Base-by-base conservation (phyloP, 2,888 invertebrate genomes). In the Eupithecia dodoneata region DNA sequence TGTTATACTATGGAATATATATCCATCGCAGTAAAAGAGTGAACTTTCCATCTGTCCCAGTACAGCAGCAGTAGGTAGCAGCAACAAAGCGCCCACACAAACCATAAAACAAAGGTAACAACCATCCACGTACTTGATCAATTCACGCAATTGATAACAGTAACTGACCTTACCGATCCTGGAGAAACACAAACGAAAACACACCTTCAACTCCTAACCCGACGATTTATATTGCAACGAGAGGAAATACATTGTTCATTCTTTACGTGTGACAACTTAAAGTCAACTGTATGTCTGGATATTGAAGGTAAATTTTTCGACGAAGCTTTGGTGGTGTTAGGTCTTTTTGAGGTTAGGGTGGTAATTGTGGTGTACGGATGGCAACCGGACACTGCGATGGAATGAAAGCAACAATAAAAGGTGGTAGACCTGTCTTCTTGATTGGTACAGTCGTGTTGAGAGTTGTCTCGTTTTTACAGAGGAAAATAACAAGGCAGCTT, bases 361-460 rank as follows among this genome's bases (percentile, higher is more conserved):
- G 77, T 91, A 94, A 93, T 94, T 94, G 93, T 82, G 80, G 83
- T 80, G 83, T 85, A 86, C 91, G 92, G 92, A 93, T 92, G 91
- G 93, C 92, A 92, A 94, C 94, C 93, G 93, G 94, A 94, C 94
- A 94, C 94, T 92, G 93, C 90, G 87, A 85, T 93, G 93, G 90
- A 87, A 85, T 93, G 92, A 93, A 94, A 94, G 93, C 90, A 88
- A 91, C 94, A 93, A 93, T 94, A 94, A 94, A 94, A 94, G 94
- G 94, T 93, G 91, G 88, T 89, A 91, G 94, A 93, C 93, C 92
- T 93, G 93, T 87, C 87, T 87, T 86, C 87, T 90, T 93, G 93
- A 94, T 93, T 91, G 90, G 91, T 94, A 93, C 92, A 87, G 80
- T 80, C 81, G 82, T 13, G 79, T 1, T 65, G 82, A 81, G 44